Evolutionary conservation across 2,113 vertebrate species (phyloP).

Genomic region (Pseudopipra pipra): DNA sequence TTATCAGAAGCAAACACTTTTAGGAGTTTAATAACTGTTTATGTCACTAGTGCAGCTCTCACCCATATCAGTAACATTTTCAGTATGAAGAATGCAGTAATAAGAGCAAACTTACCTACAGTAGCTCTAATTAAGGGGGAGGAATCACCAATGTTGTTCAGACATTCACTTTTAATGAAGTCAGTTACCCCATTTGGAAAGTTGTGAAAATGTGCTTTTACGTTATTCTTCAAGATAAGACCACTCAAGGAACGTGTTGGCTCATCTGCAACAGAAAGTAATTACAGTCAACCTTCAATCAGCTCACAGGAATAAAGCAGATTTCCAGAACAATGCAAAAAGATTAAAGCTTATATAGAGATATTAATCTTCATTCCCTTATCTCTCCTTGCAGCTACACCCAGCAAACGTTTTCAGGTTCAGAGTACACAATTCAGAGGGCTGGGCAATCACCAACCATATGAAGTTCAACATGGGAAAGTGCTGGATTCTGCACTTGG

Average conservation of each 20-base stretch:
- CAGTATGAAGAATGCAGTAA: not conserved
- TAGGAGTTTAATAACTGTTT: not conserved
- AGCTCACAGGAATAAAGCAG: not conserved
- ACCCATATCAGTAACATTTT: not conserved
- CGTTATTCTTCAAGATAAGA: conserved; percentile 96
- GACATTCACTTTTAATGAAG: conserved; percentile 95
- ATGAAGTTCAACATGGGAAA: not conserved
- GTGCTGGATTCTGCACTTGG: no score
- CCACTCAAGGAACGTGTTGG: conserved; percentile 95
- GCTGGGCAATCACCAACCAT: not conserved
- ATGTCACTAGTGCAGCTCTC: not conserved
- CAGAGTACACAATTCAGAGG: not conserved
- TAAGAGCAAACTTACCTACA: conserved; percentile 83
- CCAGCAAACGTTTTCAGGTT: not conserved
- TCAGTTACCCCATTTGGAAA: conserved; percentile 94
- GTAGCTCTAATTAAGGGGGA: conserved; percentile 97
- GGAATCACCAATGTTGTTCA: conserved; percentile 94
- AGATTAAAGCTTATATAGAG: not conserved
- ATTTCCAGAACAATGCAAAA: not conserved
- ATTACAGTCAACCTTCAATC: not conserved
- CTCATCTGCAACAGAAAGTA: conserved; percentile 83
- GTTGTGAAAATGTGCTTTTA: conserved; percentile 97
- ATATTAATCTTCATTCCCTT: not conserved
- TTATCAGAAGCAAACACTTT: not conserved
- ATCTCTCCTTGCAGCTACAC: not conserved